phyloP scores from a whole-genome alignment of 1,140 invertebrate species.

The Trigoniulus corallinus region DNA sequence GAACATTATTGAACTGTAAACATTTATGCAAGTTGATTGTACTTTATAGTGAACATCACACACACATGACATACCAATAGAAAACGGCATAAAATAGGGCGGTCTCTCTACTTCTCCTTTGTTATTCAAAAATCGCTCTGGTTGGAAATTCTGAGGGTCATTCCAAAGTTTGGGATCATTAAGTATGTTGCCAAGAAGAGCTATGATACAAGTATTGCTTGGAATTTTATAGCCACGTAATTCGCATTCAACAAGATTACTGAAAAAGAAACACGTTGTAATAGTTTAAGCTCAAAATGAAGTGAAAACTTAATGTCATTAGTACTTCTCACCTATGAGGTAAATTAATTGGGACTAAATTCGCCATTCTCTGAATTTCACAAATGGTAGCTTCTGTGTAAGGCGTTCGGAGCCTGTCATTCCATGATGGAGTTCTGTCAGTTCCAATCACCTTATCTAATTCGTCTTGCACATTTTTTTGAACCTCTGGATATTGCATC shows the following conservation, averaged over 20 bases:
- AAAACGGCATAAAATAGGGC: slow-evolving; percentile 80
- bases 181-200: slow-evolving; percentile 67
- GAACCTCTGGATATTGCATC: slow-evolving; percentile 19
- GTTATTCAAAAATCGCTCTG: slow-evolving; percentile 57
- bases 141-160: slow-evolving; percentile 65
- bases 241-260: slow-evolving; percentile 35
- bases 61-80: slow-evolving; percentile 46
- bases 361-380: slow-evolving; percentile 62
- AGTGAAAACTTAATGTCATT: slow-evolving; percentile 24
- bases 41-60: not conserved
- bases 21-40: not conserved
- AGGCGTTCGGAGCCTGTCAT: slow-evolving; percentile 37
- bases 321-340: slow-evolving; percentile 59
- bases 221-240: slow-evolving; percentile 66
- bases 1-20: not conserved
- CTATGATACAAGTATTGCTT: slow-evolving; percentile 60
- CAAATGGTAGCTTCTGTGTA: slow-evolving; percentile 74
- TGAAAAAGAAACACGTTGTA: not conserved
- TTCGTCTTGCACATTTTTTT: slow-evolving; percentile 30
- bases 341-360: slow-evolving; percentile 69
- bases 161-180: slow-evolving; percentile 76
- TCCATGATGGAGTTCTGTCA: slow-evolving; percentile 22
- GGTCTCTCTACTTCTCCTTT: slow-evolving; percentile 63
- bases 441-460: slow-evolving; percentile 25
- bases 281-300: not conserved